A percentile compares a stretch with the other conserved stretches of the same genome.
phyloP scores from a whole-genome alignment of 2,888 invertebrate species.

The Physocephala rufipes region DNA sequence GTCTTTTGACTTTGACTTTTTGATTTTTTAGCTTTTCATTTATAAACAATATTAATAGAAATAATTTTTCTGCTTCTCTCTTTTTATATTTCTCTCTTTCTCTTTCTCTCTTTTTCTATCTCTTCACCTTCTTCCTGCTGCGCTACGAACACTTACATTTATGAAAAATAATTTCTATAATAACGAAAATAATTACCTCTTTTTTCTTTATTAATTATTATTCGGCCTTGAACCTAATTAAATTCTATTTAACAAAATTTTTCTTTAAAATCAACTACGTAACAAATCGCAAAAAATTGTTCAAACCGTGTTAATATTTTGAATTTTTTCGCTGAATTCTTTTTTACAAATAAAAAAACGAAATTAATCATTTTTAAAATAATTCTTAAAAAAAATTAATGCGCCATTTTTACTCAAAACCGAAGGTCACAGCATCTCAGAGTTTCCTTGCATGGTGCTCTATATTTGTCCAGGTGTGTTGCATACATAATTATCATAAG shows the following conservation, averaged over 20 bases:
- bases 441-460: conserved; percentile 65
- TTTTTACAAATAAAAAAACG: conserved; percentile 25
- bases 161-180: background rate
- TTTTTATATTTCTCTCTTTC: conserved; percentile 27
- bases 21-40: conserved; percentile 13
- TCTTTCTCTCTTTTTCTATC: conserved; percentile 26
- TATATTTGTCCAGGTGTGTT: conserved; percentile 66
- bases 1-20: background rate
- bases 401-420: conserved; percentile 38
- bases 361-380: conserved; percentile 1
- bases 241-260: too few species aligned
- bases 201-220: conserved; percentile 33
- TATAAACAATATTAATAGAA: conserved; percentile 29
- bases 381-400: conserved; percentile 7
- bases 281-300: conserved; percentile 26
- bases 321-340: conserved; percentile 5
- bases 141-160: background rate
- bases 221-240: too few species aligned
- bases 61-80: conserved; percentile 27
- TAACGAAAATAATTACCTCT: conserved; percentile 32
- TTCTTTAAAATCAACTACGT: conserved; percentile 25
- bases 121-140: conserved; percentile 18
- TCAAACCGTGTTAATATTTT: conserved; percentile 9
- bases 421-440: conserved; percentile 61
- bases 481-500: conserved; percentile 45